These are phyloP conservation scores for Branchellion lobata DNA, from an alignment of 2,888 invertebrate species.

Conservation along the genomic window DNA sequence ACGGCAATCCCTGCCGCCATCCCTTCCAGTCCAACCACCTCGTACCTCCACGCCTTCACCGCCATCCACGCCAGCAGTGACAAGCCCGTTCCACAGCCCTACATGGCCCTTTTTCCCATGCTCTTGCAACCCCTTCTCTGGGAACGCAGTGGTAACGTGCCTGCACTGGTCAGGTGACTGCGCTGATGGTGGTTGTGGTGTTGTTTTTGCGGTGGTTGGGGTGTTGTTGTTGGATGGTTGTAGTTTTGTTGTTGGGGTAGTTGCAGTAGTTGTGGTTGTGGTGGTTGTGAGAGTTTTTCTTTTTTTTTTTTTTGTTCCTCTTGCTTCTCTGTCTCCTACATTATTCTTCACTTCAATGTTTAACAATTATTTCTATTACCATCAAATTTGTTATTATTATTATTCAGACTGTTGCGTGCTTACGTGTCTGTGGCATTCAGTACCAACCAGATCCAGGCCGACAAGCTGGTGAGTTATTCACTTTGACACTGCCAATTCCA, in stretches of 20 bases:
- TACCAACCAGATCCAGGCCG: constrained; percentile 68
- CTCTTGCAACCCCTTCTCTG: constrained; percentile 85
- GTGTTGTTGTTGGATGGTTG: no score
- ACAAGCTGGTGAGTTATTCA: constrained; percentile 55
- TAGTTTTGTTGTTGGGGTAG: no score
- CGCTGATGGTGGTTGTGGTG: not conserved
- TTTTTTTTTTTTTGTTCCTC: no score
- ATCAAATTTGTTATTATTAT: no score
- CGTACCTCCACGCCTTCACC: constrained; percentile 79
- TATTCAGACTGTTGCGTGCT: constrained; percentile 56
- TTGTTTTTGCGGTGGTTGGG: not conserved
- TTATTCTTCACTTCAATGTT: no score
- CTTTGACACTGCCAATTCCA: not conserved
- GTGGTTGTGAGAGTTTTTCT: no score
- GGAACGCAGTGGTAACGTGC: constrained; percentile 89
- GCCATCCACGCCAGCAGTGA: constrained; percentile 79
- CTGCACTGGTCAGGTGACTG: constrained; percentile 75
- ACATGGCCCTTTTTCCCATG: constrained; percentile 85
- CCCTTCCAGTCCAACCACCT: constrained; percentile 69
- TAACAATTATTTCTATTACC: no score
- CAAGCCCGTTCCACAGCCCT: constrained; percentile 71
- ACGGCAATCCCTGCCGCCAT: constrained; percentile 77
- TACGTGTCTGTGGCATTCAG: constrained; percentile 69
- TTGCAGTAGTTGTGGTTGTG: no score
- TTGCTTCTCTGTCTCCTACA: no score